A percentile compares a stretch with the other conserved stretches of the same genome.
These are phyloP conservation scores for Caenorhabditis inopinata DNA, from an alignment of 1,140 invertebrate species.

Conservation along the genomic window DNA sequence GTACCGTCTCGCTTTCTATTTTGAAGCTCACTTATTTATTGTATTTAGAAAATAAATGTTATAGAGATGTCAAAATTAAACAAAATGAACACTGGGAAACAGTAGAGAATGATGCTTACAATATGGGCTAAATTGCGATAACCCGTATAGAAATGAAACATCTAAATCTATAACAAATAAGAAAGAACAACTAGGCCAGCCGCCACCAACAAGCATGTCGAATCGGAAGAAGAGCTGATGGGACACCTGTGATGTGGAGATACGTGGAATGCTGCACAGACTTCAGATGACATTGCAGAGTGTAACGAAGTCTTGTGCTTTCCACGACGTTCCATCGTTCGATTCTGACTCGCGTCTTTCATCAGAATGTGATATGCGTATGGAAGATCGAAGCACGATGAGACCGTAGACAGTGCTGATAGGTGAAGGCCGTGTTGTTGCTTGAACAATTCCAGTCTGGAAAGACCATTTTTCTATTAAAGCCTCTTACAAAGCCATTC, in stretches of 20 bases:
- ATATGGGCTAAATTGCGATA: not conserved
- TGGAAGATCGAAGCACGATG: slow-evolving; percentile 38
- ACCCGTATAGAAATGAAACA: not conserved
- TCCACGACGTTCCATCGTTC: not conserved
- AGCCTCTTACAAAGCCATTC: too few relatives aligned
- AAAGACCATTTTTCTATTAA: too few relatives aligned
- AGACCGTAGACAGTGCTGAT: not conserved
- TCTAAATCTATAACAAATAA: not conserved
- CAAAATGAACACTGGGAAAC: not conserved
- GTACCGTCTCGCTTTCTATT: not conserved
- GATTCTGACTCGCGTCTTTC: not conserved
- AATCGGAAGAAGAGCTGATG: not conserved
- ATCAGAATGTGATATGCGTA: slow-evolving; percentile 35
- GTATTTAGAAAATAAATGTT: not conserved
- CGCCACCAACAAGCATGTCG: not conserved
- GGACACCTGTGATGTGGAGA: slow-evolving; percentile 19
- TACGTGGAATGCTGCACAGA: slow-evolving; percentile 24
- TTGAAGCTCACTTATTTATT: too few relatives aligned
- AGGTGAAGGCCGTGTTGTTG: slow-evolving; percentile 37
- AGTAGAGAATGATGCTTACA: not conserved
- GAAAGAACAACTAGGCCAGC: not conserved
- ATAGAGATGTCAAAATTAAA: too few relatives aligned
- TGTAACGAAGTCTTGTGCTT: not conserved
- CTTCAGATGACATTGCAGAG: not conserved
- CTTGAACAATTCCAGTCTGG: slow-evolving; percentile 39